phyloP scores from a whole-genome alignment of 2,888 invertebrate species.

The Herminia tarsipennalis region DNA sequence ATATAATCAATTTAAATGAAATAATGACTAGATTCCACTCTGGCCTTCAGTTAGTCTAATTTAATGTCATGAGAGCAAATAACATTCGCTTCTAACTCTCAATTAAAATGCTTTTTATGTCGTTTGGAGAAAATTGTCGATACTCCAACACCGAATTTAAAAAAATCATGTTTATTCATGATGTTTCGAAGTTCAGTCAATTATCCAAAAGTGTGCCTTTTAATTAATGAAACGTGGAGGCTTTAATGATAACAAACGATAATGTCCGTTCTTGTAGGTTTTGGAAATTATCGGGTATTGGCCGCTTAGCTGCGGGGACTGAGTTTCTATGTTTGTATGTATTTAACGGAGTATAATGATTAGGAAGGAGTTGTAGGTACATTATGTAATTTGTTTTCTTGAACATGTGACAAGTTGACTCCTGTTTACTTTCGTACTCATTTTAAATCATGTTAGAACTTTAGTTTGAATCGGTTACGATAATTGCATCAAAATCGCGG shows the following conservation, averaged over 20 bases:
- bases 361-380: too few species aligned
- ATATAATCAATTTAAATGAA: too few species aligned
- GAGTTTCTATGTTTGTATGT: not conserved
- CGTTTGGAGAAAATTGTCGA: constrained; percentile 17
- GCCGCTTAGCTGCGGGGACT: not conserved
- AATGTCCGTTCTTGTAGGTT: constrained; percentile 26
- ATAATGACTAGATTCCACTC: too few species aligned
- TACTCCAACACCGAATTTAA: constrained; percentile 4
- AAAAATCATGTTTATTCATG: constrained; percentile 40
- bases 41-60: too few species aligned
- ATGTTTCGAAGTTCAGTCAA: constrained; percentile 22
- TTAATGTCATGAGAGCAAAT: not conserved
- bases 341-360: too few species aligned
- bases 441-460: too few species aligned
- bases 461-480: too few species aligned
- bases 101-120: constrained; percentile 25
- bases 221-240: constrained; percentile 37
- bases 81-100: not conserved
- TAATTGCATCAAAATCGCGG: too few species aligned
- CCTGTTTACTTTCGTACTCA: too few species aligned
- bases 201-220: constrained; percentile 35
- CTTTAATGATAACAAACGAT: constrained; percentile 39
- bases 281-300: constrained; percentile 5
- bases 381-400: too few species aligned
- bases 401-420: too few species aligned